Evolutionary conservation across 2,797 vertebrate genomes (phyloP).

Genomic region (Phrynocephalus forsythii): DNA sequence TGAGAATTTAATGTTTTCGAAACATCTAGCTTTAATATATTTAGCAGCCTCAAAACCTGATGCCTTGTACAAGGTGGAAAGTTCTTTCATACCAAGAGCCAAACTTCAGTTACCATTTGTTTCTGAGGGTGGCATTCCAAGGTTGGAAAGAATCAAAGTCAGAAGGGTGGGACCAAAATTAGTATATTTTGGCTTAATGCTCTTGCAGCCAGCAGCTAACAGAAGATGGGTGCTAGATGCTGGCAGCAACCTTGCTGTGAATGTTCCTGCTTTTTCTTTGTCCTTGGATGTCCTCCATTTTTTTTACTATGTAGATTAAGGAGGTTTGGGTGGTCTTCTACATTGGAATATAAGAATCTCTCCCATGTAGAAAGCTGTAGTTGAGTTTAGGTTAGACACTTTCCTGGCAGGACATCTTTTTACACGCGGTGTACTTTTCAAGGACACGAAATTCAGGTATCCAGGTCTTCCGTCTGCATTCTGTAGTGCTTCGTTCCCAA

Average conservation of each 20-base stretch:
- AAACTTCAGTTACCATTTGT: too few relatives aligned
- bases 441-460: not conserved
- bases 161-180: too few relatives aligned
- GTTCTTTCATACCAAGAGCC: too few relatives aligned
- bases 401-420: not conserved
- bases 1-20: constrained; percentile 38
- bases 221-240: too few relatives aligned
- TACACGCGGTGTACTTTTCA: not conserved
- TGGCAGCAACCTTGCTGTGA: not conserved
- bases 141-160: too few relatives aligned
- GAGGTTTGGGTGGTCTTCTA: too few relatives aligned
- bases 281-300: not conserved
- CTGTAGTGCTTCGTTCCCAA: not conserved
- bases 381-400: too few relatives aligned
- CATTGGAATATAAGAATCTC: not conserved
- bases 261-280: not conserved
- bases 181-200: too few relatives aligned
- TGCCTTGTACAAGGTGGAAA: too few relatives aligned
- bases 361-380: not conserved
- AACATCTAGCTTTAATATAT: not conserved
- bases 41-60: not conserved
- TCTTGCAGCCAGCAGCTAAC: too few relatives aligned
- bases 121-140: too few relatives aligned
- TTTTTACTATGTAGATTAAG: not conserved
- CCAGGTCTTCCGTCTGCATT: not conserved